Base-by-base conservation (phyloP, 1,140 invertebrate genomes). In the Drosophila willistoni region DNA sequence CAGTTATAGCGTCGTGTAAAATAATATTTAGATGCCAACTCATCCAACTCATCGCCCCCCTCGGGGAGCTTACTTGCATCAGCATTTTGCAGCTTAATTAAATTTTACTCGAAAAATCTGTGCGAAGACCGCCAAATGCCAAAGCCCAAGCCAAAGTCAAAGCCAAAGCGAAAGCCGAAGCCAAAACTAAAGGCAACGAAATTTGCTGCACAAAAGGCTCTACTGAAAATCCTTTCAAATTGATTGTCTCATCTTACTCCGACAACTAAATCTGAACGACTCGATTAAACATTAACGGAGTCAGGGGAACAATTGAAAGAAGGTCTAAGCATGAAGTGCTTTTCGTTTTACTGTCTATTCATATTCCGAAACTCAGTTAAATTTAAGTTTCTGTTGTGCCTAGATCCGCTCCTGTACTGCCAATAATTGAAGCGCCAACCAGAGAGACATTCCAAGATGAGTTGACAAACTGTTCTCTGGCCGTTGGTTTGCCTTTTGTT, bases 1-100 rank as follows among this genome's bases (percentile, higher is more conserved):
- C 79, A 79, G 83, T 86, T 86, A 87, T 82, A 87, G 83, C 83
- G 71, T 82, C 76, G 83, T 87, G 83, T 86, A 86, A 86, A 86
- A 86, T 87, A 87, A 86, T 86, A 86, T 86, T 86, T 86, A 86
- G 76, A 87, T 76, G 79, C 62, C 65, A 79, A 81, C 74, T 75
- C 74, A 71, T 44, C 36, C 41, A 13, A 13, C 17, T 22, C 22
- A 3, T n/a, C 13, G 7, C 19, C 29, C 0, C 2, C 6, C 29
- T 3, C 29, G 7, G 3, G 29, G 4, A 55, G 6, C 47, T 12
- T 22, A 65, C 44, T 36, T 33, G 29, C 19, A 34, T n/a, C 4
- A 54, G 59, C 74, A 77, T 65, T 63, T 42, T 73, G 79, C 60
- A 76, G 76, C 81, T 86, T 86, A 86, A 87, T 86, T 86, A 86